Percentiles rank a stretch among this genome's conserved stretches.
These are phyloP conservation scores for Euzetes globulus DNA, from an alignment of 2,888 invertebrate genomes.

Conservation along the genomic window DNA sequence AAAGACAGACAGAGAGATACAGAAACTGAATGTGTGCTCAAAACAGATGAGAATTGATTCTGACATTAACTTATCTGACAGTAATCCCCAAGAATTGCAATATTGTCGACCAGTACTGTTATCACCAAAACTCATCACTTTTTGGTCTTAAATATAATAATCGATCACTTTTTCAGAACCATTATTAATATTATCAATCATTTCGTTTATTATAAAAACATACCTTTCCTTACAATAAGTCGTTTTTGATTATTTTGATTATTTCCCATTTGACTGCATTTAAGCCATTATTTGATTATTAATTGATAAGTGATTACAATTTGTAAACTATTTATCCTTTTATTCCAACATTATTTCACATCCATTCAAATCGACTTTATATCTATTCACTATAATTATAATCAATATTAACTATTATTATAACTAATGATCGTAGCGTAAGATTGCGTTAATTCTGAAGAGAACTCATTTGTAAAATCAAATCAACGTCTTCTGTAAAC, in stretches of 20 bases:
- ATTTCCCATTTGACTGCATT: background rate
- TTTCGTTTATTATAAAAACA: background rate
- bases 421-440: background rate
- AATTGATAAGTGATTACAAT: too few species aligned
- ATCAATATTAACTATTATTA: background rate
- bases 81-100: background rate
- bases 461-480: background rate
- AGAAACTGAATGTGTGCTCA: background rate
- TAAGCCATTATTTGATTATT: background rate
- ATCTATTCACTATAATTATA: background rate
- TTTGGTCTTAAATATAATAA: background rate
- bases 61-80: background rate
- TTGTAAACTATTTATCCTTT: constrained; percentile 6
- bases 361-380: background rate
- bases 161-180: too few species aligned
- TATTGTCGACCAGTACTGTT: background rate
- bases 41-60: background rate
- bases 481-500: constrained; percentile 7
- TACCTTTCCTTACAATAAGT: too few species aligned
- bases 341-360: background rate
- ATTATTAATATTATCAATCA: too few species aligned
- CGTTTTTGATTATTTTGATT: too few species aligned
- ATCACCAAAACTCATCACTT: constrained; percentile 7
- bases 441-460: background rate
- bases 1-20: background rate